Conservation (phyloP, 2,797 vertebrate species). For the Decapterus maruadsi region DNA sequence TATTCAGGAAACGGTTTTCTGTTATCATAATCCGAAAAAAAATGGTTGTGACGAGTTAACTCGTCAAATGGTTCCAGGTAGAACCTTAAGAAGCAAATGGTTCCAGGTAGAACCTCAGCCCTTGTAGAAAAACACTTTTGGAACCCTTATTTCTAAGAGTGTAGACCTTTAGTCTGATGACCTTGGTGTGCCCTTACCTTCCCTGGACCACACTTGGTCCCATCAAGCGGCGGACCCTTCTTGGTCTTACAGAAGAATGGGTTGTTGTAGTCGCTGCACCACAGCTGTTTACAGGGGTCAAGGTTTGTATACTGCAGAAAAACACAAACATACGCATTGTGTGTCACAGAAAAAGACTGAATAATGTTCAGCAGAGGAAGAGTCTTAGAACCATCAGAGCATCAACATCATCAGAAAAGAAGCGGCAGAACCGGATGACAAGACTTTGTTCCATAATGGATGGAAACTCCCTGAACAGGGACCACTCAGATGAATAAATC, state of each 20-base stretch:
- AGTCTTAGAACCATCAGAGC: neutral
- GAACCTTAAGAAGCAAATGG: too few species aligned
- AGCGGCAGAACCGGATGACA: neutral
- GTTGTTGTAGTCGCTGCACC: slow-evolving; percentile 96
- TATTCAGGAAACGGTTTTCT: too few species aligned
- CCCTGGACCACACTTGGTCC: slow-evolving; percentile 93
- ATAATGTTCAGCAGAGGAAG: neutral
- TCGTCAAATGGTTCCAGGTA: too few species aligned
- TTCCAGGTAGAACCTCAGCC: too few species aligned
- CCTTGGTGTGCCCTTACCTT: slow-evolving; percentile 84
- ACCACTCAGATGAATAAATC: neutral
- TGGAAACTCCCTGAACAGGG: slow-evolving; percentile 31
- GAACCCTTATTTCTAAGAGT: too few species aligned
- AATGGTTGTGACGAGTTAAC: too few species aligned
- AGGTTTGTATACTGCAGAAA: slow-evolving; percentile 91
- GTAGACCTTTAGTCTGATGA: neutral
- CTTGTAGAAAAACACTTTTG: too few species aligned
- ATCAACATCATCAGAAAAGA: neutral
- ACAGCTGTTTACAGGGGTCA: slow-evolving; percentile 96
- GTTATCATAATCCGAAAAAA: too few species aligned
- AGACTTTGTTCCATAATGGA: neutral
- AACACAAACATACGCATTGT: slow-evolving; percentile 24
- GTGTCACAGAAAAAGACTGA: neutral
- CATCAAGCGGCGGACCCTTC: slow-evolving; percentile 95
- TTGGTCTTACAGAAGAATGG: slow-evolving; percentile 98